Conservation (phyloP, 2,113 vertebrate species). For the Colaptes auratus region DNA sequence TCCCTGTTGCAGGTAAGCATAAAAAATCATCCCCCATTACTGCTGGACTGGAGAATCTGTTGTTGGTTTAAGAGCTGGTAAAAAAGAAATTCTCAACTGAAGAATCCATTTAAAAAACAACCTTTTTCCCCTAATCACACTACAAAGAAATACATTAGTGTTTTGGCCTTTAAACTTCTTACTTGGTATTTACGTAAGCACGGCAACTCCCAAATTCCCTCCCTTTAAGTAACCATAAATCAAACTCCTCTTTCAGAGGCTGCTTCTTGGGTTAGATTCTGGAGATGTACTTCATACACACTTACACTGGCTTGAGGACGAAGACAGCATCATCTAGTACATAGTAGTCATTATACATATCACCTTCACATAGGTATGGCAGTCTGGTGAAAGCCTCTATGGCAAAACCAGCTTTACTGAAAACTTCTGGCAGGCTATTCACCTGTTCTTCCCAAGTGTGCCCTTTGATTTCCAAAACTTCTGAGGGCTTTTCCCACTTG, state of each 20-base stretch:
- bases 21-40: constrained; percentile 78
- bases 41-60: constrained; percentile 64
- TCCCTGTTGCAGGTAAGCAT: constrained; percentile 69
- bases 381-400: constrained; percentile 94
- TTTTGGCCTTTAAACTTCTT: constrained; percentile 79
- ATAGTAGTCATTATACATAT: constrained; percentile 97
- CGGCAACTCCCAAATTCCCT: constrained; percentile 55
- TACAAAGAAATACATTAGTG: constrained; percentile 83
- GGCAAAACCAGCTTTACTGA: constrained; percentile 86
- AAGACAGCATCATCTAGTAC: constrained; percentile 96
- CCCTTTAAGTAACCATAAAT: constrained; percentile 34
- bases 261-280: constrained; percentile 33
- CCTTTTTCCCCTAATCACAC: constrained; percentile 52
- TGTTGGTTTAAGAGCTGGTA: constrained; percentile 71
- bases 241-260: constrained; percentile 58
- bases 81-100: constrained; percentile 71
- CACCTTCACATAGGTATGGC: constrained; percentile 97
- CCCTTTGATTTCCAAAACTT: constrained; percentile 87
- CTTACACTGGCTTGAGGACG: constrained; percentile 85
- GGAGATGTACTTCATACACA: constrained; percentile 17
- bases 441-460: constrained; percentile 97
- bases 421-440: constrained; percentile 87
- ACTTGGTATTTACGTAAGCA: constrained; percentile 69
- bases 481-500: constrained; percentile 92
- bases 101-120: constrained; percentile 66